Evolutionary conservation across 2,797 vertebrate genomes (phyloP).

Genomic region (Rhyacichthys aspro): DNA sequence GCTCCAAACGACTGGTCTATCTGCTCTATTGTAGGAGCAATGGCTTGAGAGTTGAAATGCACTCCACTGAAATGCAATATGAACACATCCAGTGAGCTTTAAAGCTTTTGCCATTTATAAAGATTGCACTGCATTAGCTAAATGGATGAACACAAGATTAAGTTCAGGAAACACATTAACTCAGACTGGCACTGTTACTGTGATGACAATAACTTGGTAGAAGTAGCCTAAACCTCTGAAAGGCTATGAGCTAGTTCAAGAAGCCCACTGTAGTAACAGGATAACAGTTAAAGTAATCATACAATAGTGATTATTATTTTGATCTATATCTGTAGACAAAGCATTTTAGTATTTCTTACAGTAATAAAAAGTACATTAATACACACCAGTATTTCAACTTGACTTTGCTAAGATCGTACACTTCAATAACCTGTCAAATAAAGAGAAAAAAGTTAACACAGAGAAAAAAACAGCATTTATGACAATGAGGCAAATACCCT

Average conservation of each 20-base stretch:
- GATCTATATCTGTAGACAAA: not conserved
- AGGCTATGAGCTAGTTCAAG: conserved; percentile 89
- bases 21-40: conserved; percentile 98
- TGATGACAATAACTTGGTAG: no score
- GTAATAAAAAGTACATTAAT: not conserved
- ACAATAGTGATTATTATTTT: not conserved
- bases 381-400: conserved; percentile 99
- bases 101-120: conserved; percentile 16
- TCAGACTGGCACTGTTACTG: conserved; percentile 10
- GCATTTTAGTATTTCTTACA: not conserved
- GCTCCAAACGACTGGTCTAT: conserved; percentile 99
- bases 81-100: conserved; percentile 20
- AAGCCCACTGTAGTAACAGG: conserved; percentile 81
- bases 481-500: not conserved
- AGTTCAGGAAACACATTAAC: conserved; percentile 19
- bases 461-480: not conserved
- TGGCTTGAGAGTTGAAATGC: conserved; percentile 99
- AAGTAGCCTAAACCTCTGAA: conserved; percentile 85
- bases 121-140: conserved; percentile 21
- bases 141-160: conserved; percentile 25
- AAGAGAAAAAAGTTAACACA: not conserved
- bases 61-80: conserved; percentile 89
- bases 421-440: conserved; percentile 92
- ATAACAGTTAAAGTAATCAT: not conserved
- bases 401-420: conserved; percentile 98